phyloP scores from a whole-genome alignment of 2,113 vertebrate genomes.

The Bambusicola thoracicus region DNA sequence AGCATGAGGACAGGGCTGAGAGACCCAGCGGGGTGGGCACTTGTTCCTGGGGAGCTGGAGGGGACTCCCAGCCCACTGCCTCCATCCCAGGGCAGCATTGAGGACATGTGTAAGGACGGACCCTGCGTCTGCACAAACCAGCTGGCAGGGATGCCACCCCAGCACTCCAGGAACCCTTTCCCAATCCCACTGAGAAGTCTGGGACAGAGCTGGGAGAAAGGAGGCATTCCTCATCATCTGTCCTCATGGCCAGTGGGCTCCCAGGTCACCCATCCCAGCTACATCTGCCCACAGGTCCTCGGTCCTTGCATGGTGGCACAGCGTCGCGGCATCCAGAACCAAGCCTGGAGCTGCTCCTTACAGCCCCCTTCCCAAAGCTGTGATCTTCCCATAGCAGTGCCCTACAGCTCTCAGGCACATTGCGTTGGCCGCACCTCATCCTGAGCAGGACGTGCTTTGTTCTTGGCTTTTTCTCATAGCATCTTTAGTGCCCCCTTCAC shows the following conservation, averaged over 20 bases:
- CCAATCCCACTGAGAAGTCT: neutral
- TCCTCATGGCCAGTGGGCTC: neutral
- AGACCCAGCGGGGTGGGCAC: neutral
- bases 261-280: neutral
- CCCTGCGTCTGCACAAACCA: fast-evolving
- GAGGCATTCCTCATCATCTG: neutral
- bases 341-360: neutral
- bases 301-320: neutral
- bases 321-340: neutral
- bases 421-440: neutral
- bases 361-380: neutral
- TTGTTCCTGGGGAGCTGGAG: neutral
- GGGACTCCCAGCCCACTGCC: neutral
- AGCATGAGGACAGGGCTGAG: fast-evolving
- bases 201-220: neutral
- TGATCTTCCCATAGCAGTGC: neutral
- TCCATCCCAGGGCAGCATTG: neutral
- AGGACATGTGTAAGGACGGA: fast-evolving
- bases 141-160: fast-evolving
- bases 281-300: neutral
- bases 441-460: neutral
- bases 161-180: neutral
- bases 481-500: fast-evolving
- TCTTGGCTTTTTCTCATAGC: neutral
- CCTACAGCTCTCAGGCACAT: neutral